Evolutionary conservation across 2,888 invertebrate species (phyloP).

Genomic region (Pogonocherus hispidulus): DNA sequence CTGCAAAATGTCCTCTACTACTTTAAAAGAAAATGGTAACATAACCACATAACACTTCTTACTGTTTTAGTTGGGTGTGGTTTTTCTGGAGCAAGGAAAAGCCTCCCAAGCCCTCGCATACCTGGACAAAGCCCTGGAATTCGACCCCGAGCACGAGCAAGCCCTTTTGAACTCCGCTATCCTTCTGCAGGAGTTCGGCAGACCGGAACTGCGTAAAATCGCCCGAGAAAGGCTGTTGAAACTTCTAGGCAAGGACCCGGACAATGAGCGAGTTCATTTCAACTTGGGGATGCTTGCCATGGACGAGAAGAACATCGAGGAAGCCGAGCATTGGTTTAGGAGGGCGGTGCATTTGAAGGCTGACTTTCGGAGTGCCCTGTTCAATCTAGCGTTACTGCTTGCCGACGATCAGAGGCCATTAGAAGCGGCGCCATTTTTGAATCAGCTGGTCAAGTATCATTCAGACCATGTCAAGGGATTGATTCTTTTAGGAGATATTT

Average conservation of each 20-base stretch:
- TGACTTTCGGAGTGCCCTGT: slow-evolving; percentile 93
- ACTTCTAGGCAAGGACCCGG: slow-evolving; percentile 81
- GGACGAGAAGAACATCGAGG: slow-evolving; percentile 91
- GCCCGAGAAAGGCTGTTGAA: slow-evolving; percentile 86
- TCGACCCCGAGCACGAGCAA: slow-evolving; percentile 95
- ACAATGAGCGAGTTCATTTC: slow-evolving; percentile 93
- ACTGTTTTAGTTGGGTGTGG: slow-evolving; percentile 86
- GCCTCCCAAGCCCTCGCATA: slow-evolving; percentile 91
- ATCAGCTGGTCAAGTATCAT: slow-evolving; percentile 90
- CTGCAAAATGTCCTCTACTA: too few relatives aligned
- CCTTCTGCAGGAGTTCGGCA: slow-evolving; percentile 90
- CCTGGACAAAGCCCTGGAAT: slow-evolving; percentile 91
- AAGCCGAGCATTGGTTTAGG: slow-evolving; percentile 93
- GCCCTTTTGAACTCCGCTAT: slow-evolving; percentile 96
- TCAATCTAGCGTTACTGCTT: slow-evolving; percentile 91
- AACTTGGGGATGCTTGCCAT: slow-evolving; percentile 95
- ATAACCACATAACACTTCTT: too few relatives aligned
- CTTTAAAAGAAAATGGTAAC: too few relatives aligned
- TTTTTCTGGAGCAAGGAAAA: slow-evolving; percentile 92
- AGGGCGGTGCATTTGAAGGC: slow-evolving; percentile 64
- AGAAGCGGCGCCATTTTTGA: slow-evolving; percentile 93
- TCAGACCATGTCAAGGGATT: slow-evolving; percentile 95
- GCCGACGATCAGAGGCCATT: slow-evolving; percentile 91
- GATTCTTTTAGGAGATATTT: slow-evolving; percentile 94
- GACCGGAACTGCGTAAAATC: slow-evolving; percentile 83